phyloP scores from a whole-genome alignment of 2,113 vertebrate genomes.

The Scalopus aquaticus region DNA sequence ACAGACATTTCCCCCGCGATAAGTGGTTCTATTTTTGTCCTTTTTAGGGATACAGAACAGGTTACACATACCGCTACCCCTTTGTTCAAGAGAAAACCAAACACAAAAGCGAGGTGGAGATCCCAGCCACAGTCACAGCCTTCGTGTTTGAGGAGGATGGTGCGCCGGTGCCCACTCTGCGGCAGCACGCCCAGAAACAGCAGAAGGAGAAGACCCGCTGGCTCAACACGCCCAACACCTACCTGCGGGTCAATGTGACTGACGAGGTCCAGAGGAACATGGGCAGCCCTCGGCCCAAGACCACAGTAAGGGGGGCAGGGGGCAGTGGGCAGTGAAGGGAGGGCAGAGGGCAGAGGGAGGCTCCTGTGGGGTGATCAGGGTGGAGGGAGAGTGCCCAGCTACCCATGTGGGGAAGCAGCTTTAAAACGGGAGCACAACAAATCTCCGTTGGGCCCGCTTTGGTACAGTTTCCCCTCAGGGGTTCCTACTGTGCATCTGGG shows the following conservation, averaged over 20 bases:
- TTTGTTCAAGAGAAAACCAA: slow-evolving; percentile 94
- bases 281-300: slow-evolving; percentile 89
- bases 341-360: too few relatives aligned
- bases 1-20: not conserved
- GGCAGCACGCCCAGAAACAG: slow-evolving; percentile 93
- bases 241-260: slow-evolving; percentile 93
- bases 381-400: not conserved
- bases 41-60: slow-evolving; percentile 93
- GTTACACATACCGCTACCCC: slow-evolving; percentile 96
- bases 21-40: not conserved
- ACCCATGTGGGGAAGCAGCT: not conserved
- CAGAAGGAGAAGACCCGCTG: slow-evolving; percentile 98
- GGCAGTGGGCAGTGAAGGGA: not conserved
- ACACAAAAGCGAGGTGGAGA: slow-evolving; percentile 95
- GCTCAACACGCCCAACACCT: slow-evolving; percentile 98
- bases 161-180: slow-evolving; percentile 82
- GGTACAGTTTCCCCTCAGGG: not conserved
- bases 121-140: slow-evolving; percentile 93
- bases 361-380: not conserved
- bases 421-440: not conserved
- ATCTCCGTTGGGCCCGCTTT: not conserved
- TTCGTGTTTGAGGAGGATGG: slow-evolving; percentile 94
- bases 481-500: not conserved
- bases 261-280: slow-evolving; percentile 84
- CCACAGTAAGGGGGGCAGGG: slow-evolving; percentile 87